Evolutionary conservation across 1,140 invertebrate species (phyloP).

Genomic region (Spodoptera frugiperda): DNA sequence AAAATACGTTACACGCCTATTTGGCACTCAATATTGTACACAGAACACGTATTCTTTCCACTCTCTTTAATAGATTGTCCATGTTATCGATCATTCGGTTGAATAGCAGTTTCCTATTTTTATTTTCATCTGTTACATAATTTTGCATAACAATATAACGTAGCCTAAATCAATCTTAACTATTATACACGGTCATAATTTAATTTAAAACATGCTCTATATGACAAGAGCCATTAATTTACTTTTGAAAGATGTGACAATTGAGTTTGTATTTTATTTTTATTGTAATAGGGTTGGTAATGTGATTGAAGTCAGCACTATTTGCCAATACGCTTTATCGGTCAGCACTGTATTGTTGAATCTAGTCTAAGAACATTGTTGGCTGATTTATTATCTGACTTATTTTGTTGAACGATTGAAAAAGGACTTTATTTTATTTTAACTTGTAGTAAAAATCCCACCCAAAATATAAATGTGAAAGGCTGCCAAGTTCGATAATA

Average conservation of each 20-base stretch:
- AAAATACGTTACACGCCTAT: too few species aligned
- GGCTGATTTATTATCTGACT: not conserved
- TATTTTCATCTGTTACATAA: not conserved
- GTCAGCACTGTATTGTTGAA: constrained; percentile 10
- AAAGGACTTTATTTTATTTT: not conserved
- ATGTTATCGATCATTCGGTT: constrained; percentile 17
- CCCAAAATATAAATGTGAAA: too few species aligned
- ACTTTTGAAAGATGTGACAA: not conserved
- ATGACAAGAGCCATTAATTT: not conserved
- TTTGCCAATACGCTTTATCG: constrained; percentile 10
- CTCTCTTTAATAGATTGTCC: constrained; percentile 24
- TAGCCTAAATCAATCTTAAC: too few species aligned
- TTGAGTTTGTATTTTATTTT: not conserved
- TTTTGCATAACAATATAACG: not conserved
- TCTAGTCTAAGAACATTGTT: constrained; percentile 8
- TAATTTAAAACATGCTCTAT: not conserved
- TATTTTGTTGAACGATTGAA: not conserved
- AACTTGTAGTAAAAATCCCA: too few species aligned
- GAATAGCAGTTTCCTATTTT: constrained; percentile 22
- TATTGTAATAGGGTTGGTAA: not conserved
- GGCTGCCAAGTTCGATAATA: too few species aligned
- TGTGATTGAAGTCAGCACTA: not conserved
- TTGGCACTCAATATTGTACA: constrained; percentile 9
- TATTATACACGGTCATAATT: too few species aligned
- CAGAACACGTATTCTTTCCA: constrained; percentile 2